phyloP scores from a whole-genome alignment of 1,140 invertebrate genomes.

The Pissodes strobi region DNA sequence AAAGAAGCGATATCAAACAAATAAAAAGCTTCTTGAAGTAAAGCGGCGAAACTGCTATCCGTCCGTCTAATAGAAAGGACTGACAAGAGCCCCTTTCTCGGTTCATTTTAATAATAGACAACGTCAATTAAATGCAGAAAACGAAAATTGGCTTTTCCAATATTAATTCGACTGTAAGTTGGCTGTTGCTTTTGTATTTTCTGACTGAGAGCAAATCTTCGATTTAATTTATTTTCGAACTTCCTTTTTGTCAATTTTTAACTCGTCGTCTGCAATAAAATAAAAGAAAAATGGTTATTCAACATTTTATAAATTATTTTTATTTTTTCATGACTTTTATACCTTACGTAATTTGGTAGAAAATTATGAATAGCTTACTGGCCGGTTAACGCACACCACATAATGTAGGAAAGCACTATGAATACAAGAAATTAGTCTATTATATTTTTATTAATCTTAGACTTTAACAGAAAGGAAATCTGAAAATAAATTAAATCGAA shows the following conservation, averaged over 20 bases:
- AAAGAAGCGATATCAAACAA: too few species aligned
- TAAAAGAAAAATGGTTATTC: too few species aligned
- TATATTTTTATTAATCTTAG: too few species aligned
- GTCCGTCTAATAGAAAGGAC: neutral
- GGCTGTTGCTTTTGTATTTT: constrained; percentile 18
- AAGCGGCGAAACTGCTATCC: too few species aligned
- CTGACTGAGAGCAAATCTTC: constrained; percentile 14
- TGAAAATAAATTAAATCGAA: constrained; percentile 19
- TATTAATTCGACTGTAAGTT: constrained; percentile 20
- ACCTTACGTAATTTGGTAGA: too few species aligned
- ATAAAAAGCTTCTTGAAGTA: too few species aligned
- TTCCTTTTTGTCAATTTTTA: neutral
- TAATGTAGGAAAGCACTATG: too few species aligned
- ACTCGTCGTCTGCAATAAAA: neutral
- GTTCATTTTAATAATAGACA: constrained; percentile 33
- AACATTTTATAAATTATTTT: too few species aligned
- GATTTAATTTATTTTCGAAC: constrained; percentile 11
- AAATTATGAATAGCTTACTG: too few species aligned
- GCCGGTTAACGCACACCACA: too few species aligned
- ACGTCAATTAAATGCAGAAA: constrained; percentile 25
- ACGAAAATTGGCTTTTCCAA: constrained; percentile 11
- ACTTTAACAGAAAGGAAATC: neutral
- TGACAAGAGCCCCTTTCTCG: neutral
- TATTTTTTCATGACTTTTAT: too few species aligned
- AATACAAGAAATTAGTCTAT: too few species aligned